Evolutionary conservation across 2,797 vertebrate genomes (phyloP), one percentile per base, ranked within the genome.

Genomic region (Leptodactylus fallax): DNA sequence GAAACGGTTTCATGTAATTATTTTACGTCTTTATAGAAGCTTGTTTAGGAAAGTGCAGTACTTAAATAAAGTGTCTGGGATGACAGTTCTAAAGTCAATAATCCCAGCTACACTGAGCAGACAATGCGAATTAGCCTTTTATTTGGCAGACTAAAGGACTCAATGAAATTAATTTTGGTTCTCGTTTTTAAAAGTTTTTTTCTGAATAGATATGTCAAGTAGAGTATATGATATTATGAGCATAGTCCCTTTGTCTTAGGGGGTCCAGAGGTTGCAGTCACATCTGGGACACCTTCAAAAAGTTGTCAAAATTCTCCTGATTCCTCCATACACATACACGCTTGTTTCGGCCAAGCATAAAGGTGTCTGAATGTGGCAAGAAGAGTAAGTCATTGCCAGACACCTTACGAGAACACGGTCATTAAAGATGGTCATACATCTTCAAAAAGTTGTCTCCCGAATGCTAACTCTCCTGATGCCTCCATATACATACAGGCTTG

Each of bases 21-120:
- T 83, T 83, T 86, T 51, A 83, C 60, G 61, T 83, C 65, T 47
- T 60, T 79, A 83, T 79, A 86, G 45, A 72, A 72, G 60, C 74
- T 58, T 79, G 71, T 86, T 89, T 86, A 71, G 84, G 63, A 82
- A 89, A 89, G 84, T 86, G 77, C 17, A 71, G 85, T 89, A 79
- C 79, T 89, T 87, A 86, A 89, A 71, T 86, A 87, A 89, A 89
- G 88, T 83, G 85, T 89, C 58, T 87, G 72, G 69, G 85, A 89
- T 86, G 63, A 60, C 85, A 86, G 58, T 72, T 86, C 25, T 49
- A 12, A 63, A 86, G 82, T 65, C 77, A 81, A 77, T 86, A 86
- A 83, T 69, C 36, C 83, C 21, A 23, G 25, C 23, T 86, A 61
- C 23, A 85, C 25, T 56, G 13, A 53, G 45, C 25, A 79, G 77